Evolutionary conservation across 1,140 invertebrate genomes (phyloP), one percentile per base, ranked within the genome.

Genomic region (Harlomillsia oculata): DNA sequence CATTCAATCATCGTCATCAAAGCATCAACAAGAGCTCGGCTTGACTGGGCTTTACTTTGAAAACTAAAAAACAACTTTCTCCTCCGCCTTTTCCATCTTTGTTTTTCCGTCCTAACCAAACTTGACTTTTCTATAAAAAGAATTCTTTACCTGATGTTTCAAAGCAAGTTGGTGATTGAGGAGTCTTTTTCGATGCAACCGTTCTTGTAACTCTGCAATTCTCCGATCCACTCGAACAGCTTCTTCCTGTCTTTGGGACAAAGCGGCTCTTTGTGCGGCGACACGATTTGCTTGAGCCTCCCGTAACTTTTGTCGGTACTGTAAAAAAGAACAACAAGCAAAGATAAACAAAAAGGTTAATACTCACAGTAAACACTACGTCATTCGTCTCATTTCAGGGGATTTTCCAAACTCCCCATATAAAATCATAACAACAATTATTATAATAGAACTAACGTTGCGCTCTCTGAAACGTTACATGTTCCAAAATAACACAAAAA

Each of bases 251-350:
- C 87, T 72, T 63, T 89, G 84, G 16, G 82, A 81, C 60, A 97
- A 71, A 16, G 87, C 83, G 61, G 93, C 85, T 41, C 88, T 78
- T 72, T 95, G 90, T 18, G 29, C 44, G 13, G 53, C 49, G 1
- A 63, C 76, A 55, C 89, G 78, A 32, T 82, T 83, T 70, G 87
- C 91, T 72, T 97, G 91, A 69, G 96, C 89, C 69, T 95, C 87
- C 71, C 92, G 93, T 70, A 97, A 74, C 71, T 95, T 94, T 73
- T 95, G 95, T 21, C 91, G 87, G 71, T 93, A 93, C 90, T 96
- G 74, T 37, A 77, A 74, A 51, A 46, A 59, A 16, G 63, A 53
- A 58, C 64, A 32, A 58, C 29, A 60, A 53, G 46, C 18, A 16
- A 28, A 18, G 34, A 45, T 29, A 18, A 28, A 30, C n/a, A 25